These are phyloP conservation scores for Musca domestica DNA, from an alignment of 1,140 invertebrate species.

Conservation along the genomic window DNA sequence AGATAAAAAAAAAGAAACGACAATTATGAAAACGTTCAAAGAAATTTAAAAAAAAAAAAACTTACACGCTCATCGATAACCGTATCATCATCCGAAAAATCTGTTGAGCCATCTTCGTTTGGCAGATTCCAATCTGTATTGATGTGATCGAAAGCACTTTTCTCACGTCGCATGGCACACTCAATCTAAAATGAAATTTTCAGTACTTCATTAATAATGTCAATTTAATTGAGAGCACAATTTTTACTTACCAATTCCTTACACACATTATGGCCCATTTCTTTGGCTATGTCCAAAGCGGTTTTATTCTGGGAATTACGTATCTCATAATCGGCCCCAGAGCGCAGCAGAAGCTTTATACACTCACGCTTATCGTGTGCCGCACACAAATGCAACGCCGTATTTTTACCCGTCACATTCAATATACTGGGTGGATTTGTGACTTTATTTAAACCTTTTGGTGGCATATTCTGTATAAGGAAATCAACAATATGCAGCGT, in stretches of 20 bases:
- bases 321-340: slow-evolving; percentile 79
- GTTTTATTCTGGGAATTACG: slow-evolving; percentile 84
- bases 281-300: slow-evolving; percentile 82
- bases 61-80: slow-evolving; percentile 81
- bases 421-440: slow-evolving; percentile 58
- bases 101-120: slow-evolving; percentile 89
- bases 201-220: neutral
- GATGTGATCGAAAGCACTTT: slow-evolving; percentile 93
- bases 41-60: slow-evolving; percentile 31
- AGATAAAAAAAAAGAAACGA: neutral
- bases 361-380: slow-evolving; percentile 86
- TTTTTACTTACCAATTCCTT: slow-evolving; percentile 74
- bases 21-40: neutral
- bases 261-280: slow-evolving; percentile 78
- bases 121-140: slow-evolving; percentile 96
- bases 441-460: slow-evolving; percentile 62
- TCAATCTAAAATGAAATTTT: slow-evolving; percentile 56
- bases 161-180: slow-evolving; percentile 85
- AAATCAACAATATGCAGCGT: slow-evolving; percentile 93
- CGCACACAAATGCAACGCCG: slow-evolving; percentile 87
- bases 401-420: slow-evolving; percentile 65
- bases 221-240: neutral
- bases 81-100: slow-evolving; percentile 91
- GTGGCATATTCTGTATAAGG: slow-evolving; percentile 85
- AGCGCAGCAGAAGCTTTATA: slow-evolving; percentile 87